Conservation (phyloP, 2,888 invertebrate genomes). For the Cremastinae sp. region DNA sequence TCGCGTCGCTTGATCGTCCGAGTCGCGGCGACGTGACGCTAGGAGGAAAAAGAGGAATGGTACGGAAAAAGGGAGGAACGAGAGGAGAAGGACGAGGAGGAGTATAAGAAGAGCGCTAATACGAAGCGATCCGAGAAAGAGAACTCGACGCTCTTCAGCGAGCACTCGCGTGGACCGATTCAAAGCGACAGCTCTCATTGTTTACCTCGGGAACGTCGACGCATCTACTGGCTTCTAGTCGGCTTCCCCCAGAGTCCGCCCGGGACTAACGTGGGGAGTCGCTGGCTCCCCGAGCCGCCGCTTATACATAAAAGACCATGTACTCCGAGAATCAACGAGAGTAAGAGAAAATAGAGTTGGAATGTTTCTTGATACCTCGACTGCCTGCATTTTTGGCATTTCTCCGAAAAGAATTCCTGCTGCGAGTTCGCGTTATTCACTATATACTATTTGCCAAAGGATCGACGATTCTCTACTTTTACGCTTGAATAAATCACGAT, state of each 20-base stretch:
- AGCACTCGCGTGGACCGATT: constrained; percentile 58
- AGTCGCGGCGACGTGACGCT: constrained; percentile 33
- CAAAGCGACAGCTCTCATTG: constrained; percentile 63
- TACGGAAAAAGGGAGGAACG: constrained; percentile 20
- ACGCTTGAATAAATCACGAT: too few relatives aligned
- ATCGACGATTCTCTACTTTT: too few relatives aligned
- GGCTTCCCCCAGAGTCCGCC: constrained; percentile 28
- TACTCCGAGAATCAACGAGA: constrained; percentile 6
- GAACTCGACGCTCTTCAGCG: constrained; percentile 21
- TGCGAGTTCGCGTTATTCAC: too few relatives aligned
- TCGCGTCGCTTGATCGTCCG: constrained; percentile 47
- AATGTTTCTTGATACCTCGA: too few relatives aligned
- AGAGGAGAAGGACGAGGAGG: constrained; percentile 20
- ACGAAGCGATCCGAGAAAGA: constrained; percentile 51
- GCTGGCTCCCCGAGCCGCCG: constrained; percentile 9
- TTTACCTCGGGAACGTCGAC: constrained; percentile 58
- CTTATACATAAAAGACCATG: background rate
- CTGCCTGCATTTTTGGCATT: too few relatives aligned
- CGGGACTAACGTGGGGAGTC: constrained; percentile 13
- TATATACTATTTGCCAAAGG: too few relatives aligned
- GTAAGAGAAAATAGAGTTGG: constrained; percentile 9
- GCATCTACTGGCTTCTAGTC: constrained; percentile 49
- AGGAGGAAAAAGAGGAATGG: constrained; percentile 10
- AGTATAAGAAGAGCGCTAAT: constrained; percentile 50
- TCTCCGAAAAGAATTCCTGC: too few relatives aligned